Evolutionary conservation across 1,140 invertebrate species (phyloP), one percentile per base, ranked within the genome.

Genomic region (Papilio glaucus): DNA sequence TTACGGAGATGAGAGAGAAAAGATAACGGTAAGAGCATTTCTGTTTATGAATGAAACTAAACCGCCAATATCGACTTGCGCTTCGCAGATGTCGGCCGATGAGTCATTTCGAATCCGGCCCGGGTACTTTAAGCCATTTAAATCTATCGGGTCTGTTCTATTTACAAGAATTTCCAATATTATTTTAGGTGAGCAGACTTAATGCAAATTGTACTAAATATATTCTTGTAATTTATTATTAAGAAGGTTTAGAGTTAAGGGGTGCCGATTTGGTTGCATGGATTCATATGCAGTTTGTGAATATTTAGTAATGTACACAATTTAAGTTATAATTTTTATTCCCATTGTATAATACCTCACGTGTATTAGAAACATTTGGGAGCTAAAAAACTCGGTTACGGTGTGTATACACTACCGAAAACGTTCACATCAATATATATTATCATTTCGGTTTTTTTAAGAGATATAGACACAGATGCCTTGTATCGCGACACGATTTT

Each of bases 11-110:
- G 82, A 83, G 79, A 79, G 78, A 81, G 71, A 41, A 70, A 63
- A 80, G 76, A 84, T 85, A 83, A 80, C 80, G 74, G 81, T 80
- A 79, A 72, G 74, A 73, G 76, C 72, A 74, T 73, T 82, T 76
- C 9, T 73, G 57, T 77, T 80, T 77, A 77, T 81, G 80, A 85
- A 85, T 85, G 84, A 76, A 80, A 61, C 72, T 63, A 60, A 78
- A 75, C 61, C 69, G 41, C 67, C 65, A 42, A 72, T 76, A 72
- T 71, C 74, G 72, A 61, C 41, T 61, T 74, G 75, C 77, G 76
- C 71, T 75, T 77, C 72, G 67, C 82, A 83, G 80, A 83, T 85
- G 83, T 79, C 76, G 73, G 71, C 49, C 68, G 39, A 37, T 77
- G 76, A 80, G 26, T 77, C 78, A 78, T 70, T 65, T 37, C 9